Evolutionary conservation across 1,140 invertebrate species (phyloP).

Genomic region (Drosophila ogumai): DNA sequence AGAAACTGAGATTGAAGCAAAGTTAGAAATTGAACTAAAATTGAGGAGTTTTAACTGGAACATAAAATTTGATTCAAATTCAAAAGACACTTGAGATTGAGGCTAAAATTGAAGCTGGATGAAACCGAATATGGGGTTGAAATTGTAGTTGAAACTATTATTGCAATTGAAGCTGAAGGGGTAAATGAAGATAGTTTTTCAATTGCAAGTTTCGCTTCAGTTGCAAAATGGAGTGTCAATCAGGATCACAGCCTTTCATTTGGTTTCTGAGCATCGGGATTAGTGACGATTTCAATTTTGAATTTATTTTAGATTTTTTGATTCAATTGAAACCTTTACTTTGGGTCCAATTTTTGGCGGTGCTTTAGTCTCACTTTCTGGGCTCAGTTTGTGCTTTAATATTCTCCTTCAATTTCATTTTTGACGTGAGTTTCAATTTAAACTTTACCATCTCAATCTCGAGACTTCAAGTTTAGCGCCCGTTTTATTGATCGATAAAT

Average conservation of each 20-base stretch:
- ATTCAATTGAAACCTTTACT: not conserved
- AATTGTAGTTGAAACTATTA: not conserved
- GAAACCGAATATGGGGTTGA: constrained; percentile 7
- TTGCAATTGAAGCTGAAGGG: constrained; percentile 3
- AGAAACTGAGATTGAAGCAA: constrained; percentile 1
- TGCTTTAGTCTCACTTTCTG: not conserved
- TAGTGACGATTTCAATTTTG: constrained; percentile 14
- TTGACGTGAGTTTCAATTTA: constrained; percentile 32
- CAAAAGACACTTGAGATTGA: constrained; percentile 15
- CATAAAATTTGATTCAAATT: not conserved
- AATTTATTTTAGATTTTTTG: constrained; percentile 5
- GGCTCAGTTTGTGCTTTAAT: not conserved
- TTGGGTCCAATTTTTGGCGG: not conserved
- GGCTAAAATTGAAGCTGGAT: constrained; percentile 19
- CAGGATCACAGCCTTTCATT: not conserved
- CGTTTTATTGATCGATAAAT: not conserved
- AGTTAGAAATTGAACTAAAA: constrained; percentile 4
- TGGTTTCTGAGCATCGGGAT: constrained; percentile 15
- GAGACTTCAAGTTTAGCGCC: constrained; percentile 3
- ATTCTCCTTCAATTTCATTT: constrained; percentile 28
- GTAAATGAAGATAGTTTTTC: not conserved
- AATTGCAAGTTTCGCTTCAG: not conserved
- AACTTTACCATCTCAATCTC: constrained; percentile 15
- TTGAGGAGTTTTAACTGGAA: not conserved
- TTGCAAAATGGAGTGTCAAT: not conserved